Base-by-base conservation (phyloP, 1,140 invertebrate species). In the Dinoponera quadriceps region DNA sequence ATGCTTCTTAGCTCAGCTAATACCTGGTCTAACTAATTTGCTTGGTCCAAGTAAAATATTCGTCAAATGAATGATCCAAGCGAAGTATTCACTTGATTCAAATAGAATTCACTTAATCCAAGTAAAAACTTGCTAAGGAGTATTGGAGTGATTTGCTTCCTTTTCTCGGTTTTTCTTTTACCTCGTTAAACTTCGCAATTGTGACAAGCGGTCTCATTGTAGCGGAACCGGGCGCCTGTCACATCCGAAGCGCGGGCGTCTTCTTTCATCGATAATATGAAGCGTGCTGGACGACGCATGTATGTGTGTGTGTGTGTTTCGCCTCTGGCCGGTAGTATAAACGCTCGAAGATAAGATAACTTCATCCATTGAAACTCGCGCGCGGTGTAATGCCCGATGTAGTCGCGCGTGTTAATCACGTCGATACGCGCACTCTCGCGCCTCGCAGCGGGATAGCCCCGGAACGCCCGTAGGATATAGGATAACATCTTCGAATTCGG, bases 321-420 rank as follows among this genome's bases (percentile, higher is more conserved):
- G 75, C 66, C 69, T 25, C 33, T 57, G 27, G 38, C 38, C 7
- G 44, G 69, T 9, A 33, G 4, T 44, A 57, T 78, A 69, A 78
- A 57, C 38, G 38, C 25, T 38, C n/a, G 14, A 9, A 69, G 75
- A 78, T 68, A 68, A 78, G 75, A 80, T 69, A 80, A 48, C 65
- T 80, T 80, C 25, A 80, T 80, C 51, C n/a, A 27, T 55, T n/a
- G 7, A 13, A 38, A 27, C 48, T 55, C 55, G 54, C 38, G 9
- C 55, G 54, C 38, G 9, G 71, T 59, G 44, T 78, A 69, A 55
- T 68, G n/a, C 16, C 22, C 49, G 75, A 69, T 69, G 75, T 44
- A 55, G 63, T 57, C 55, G 22, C 33, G 38, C 49, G 75, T 69
- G 27, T 75, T 75, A 78, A 13, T 80, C 66, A 29, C 27, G 44